Base-by-base conservation (phyloP, 2,113 vertebrate genomes). In the Vulpes vulpes region DNA sequence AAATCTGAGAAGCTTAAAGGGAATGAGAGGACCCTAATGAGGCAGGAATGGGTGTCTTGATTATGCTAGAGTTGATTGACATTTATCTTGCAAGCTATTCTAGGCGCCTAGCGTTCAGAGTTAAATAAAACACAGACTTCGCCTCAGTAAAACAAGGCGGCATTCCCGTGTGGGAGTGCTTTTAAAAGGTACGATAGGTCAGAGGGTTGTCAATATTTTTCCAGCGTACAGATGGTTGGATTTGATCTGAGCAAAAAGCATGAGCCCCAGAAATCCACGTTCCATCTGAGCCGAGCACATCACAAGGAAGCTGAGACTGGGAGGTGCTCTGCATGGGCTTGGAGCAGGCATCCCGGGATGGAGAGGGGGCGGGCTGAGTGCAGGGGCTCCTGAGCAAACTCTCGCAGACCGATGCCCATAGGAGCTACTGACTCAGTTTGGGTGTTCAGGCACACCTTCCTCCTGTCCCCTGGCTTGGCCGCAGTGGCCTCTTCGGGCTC, bases 21-120 rank as follows among this genome's bases (percentile, higher is more conserved):
- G 95, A 98, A 98, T 80, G 95, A 98, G 97, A 96, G 89, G 96
- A 85, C 95, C 96, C 96, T 98, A 98, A 98, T 93, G 97, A 98
- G 97, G 83, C 43, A 91, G 97, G 97, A 97, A 98, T 96, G 98
- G 97, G 96, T 97, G 88, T 96, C 98, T 98, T 98, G 98, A 98
- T 97, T 98, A 74, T 55, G 69, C 87, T 96, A 25, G 85, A 94
- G 91, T 95, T 98, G 98, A 97, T 96, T 97, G 96, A 89, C 96
- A 87, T 96, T 98, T 98, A 98, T 95, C 94, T 96, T 96, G 91
- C 94, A 85, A 95, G 95, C 84, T 95, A 82, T 93, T 98, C 62
- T 94, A 97, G 91, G 91, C 49, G 20, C 49, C 38, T 83, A 97
- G 95, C 38, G 1, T 93, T 97, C 71, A 71, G 88, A 96, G 91